Conservation (phyloP, 2,888 invertebrate genomes). For the Branchellion lobata region DNA sequence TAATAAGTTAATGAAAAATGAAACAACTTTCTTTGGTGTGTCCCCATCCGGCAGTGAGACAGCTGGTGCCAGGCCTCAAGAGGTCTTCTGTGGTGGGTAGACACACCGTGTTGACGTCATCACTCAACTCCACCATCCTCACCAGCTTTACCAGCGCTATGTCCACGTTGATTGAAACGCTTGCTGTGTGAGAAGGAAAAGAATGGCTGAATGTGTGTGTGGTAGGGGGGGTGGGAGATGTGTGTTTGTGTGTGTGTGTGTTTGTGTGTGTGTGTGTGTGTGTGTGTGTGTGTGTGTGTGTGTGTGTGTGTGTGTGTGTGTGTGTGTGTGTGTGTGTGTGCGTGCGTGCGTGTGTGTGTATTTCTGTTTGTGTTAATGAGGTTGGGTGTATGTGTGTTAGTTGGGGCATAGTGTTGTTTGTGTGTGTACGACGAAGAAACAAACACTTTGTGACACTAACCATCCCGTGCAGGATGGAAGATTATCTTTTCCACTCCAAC, state of each 20-base stretch:
- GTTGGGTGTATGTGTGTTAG: too few relatives aligned
- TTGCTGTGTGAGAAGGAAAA: slow-evolving; percentile 46
- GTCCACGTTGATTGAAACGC: slow-evolving; percentile 53
- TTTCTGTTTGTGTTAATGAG: too few relatives aligned
- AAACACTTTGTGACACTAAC: slow-evolving; percentile 51
- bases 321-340: too few relatives aligned
- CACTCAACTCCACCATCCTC: slow-evolving; percentile 51
- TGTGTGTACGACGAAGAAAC: too few relatives aligned
- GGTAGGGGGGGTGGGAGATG: too few relatives aligned
- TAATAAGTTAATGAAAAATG: too few relatives aligned
- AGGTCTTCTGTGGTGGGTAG: slow-evolving; percentile 52
- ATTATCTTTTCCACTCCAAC: slow-evolving; percentile 51
- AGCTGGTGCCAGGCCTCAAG: slow-evolving; percentile 52
- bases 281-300: too few relatives aligned
- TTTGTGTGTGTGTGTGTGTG: too few relatives aligned
- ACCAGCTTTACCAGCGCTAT: slow-evolving; percentile 56
- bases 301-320: too few relatives aligned
- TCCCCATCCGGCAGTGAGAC: slow-evolving; percentile 57
- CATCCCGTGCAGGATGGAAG: slow-evolving; percentile 51
- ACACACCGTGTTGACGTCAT: slow-evolving; percentile 54
- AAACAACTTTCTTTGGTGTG: slow-evolving; percentile 53
- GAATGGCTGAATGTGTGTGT: neutral
- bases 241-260: too few relatives aligned
- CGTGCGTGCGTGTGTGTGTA: too few relatives aligned
- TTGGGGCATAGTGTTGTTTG: too few relatives aligned